Percentiles rank a stretch among this genome's conserved stretches.
phyloP scores from a whole-genome alignment of 1,140 invertebrate genomes.

The Drosophila biarmipes region DNA sequence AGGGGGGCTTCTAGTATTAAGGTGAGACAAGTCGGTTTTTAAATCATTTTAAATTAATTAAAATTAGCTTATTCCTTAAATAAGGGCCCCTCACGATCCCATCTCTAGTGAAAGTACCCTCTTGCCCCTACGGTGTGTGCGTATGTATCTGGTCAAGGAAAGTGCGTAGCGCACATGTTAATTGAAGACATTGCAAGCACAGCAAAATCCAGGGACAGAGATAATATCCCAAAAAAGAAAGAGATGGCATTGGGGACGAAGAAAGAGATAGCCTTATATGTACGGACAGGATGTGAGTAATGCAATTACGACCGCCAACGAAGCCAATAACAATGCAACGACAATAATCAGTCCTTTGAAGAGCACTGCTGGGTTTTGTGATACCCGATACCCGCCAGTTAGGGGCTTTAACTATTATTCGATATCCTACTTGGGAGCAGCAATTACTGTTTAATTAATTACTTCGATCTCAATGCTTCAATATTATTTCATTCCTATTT shows the following conservation, averaged over 20 bases:
- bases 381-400: conserved; percentile 7
- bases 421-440: background rate
- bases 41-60: too few relatives aligned
- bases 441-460: conserved; percentile 38
- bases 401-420: conserved; percentile 25
- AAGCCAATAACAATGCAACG: conserved; percentile 13
- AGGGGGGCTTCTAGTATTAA: too few relatives aligned
- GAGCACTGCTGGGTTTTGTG: conserved; percentile 1
- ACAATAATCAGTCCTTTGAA: conserved; percentile 14
- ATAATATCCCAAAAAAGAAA: conserved; percentile 12
- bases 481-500: background rate
- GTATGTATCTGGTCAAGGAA: conserved; percentile 62
- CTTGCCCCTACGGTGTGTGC: conserved; percentile 24
- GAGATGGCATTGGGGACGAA: conserved; percentile 4
- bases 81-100: background rate
- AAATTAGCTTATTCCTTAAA: background rate
- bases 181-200: conserved; percentile 72
- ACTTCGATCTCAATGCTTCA: conserved; percentile 5
- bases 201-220: conserved; percentile 18
- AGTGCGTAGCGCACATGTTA: conserved; percentile 73
- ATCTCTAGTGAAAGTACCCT: conserved; percentile 49
- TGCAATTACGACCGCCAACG: conserved; percentile 42
- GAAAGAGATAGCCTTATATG: background rate
- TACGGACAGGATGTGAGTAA: background rate
- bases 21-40: too few relatives aligned